These are phyloP conservation scores for Drymodes brunneopygia DNA, from an alignment of 2,113 vertebrate species.

Conservation along the genomic window DNA sequence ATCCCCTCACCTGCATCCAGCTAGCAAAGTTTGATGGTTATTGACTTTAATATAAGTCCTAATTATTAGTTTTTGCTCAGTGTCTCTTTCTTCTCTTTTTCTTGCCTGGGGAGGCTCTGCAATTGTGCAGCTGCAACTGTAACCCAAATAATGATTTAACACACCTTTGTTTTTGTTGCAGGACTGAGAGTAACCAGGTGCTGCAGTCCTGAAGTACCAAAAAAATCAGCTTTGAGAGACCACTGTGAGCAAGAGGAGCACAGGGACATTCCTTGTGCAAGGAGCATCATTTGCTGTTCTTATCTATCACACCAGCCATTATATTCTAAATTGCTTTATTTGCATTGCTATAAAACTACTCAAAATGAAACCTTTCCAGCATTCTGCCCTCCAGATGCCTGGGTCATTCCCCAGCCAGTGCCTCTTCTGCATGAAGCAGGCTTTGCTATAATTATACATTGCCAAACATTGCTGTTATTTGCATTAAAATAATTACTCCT, in stretches of 20 bases:
- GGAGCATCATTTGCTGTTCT: not conserved
- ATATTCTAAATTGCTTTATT: not conserved
- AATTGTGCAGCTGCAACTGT: not conserved
- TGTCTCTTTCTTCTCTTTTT: not conserved
- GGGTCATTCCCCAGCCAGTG: not conserved
- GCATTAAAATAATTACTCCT: rapidly evolving
- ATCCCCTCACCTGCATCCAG: not conserved
- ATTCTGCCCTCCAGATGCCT: not conserved
- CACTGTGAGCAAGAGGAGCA: not conserved
- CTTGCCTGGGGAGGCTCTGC: not conserved
- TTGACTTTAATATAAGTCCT: not conserved
- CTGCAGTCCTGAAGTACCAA: not conserved
- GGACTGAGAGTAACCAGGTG: not conserved
- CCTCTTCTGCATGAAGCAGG: not conserved
- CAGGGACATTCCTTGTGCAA: not conserved
- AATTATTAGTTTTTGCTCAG: not conserved
- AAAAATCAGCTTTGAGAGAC: not conserved
- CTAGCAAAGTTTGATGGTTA: not conserved
- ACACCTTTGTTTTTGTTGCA: not conserved
- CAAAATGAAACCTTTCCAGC: not conserved
- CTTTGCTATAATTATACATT: not conserved
- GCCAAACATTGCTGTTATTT: not conserved
- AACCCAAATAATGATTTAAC: not conserved
- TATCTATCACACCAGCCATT: not conserved
- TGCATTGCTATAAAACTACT: not conserved